Evolutionary conservation across 2,888 invertebrate species (phyloP).

Genomic region (Philhelius pedissequus): DNA sequence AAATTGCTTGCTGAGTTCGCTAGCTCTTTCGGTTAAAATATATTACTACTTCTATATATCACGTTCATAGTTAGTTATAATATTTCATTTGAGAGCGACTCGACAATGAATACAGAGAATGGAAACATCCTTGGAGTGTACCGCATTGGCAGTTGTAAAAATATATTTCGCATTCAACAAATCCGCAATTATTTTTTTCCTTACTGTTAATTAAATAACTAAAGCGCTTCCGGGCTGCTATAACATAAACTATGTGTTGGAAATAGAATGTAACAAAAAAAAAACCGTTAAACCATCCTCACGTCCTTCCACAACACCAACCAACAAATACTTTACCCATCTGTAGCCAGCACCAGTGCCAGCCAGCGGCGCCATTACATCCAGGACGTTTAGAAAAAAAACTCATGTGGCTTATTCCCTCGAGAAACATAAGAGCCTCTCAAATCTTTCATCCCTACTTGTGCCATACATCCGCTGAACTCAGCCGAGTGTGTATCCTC

Average conservation of each 20-base stretch:
- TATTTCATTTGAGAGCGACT: too few species aligned
- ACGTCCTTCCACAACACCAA: not conserved
- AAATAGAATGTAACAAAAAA: constrained; percentile 1
- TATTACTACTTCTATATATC: constrained; percentile 4
- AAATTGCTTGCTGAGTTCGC: constrained; percentile 26
- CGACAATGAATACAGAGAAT: constrained; percentile 22
- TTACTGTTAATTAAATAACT: constrained; percentile 62
- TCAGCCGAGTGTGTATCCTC: constrained; percentile 18
- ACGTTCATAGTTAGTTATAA: too few species aligned
- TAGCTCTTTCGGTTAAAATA: not conserved
- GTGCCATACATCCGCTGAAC: constrained; percentile 38
- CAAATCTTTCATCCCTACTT: constrained; percentile 26
- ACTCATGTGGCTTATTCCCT: constrained; percentile 50
- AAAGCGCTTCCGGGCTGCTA: constrained; percentile 39
- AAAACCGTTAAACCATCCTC: not conserved
- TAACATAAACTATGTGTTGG: constrained; percentile 25
- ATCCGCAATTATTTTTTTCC: constrained; percentile 23
- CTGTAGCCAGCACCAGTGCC: not conserved
- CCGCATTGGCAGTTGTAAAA: constrained; percentile 36
- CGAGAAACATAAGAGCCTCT: constrained; percentile 32
- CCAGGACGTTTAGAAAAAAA: constrained; percentile 23
- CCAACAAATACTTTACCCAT: not conserved
- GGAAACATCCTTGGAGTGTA: constrained; percentile 44
- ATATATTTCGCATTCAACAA: constrained; percentile 49
- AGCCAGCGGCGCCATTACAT: not conserved